phyloP scores from a whole-genome alignment of 1,140 invertebrate species.

The Gonatopus flavifemur region DNA sequence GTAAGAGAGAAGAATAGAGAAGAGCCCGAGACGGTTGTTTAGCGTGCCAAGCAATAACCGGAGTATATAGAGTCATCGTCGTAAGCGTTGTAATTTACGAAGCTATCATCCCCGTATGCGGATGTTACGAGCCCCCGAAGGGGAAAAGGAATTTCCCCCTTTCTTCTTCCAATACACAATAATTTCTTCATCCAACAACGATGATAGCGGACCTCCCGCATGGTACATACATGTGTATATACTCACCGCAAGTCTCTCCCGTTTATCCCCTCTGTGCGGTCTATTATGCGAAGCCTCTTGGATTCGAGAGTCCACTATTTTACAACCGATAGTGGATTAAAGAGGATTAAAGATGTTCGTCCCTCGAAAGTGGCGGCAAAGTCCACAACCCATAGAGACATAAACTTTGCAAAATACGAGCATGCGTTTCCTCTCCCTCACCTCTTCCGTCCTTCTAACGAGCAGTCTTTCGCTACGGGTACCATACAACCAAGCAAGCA shows the following conservation, averaged over 20 bases:
- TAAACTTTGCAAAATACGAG: slow-evolving; percentile 29
- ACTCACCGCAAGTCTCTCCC: not conserved
- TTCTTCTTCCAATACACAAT: slow-evolving; percentile 12
- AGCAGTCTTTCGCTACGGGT: too few species aligned
- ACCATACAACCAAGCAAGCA: too few species aligned
- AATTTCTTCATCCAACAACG: slow-evolving; percentile 3
- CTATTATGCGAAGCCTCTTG: too few species aligned
- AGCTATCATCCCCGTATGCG: slow-evolving; percentile 52
- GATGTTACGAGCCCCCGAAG: slow-evolving; percentile 38
- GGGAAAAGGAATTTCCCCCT: slow-evolving; percentile 4
- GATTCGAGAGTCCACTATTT: slow-evolving; percentile 34
- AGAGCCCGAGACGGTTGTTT: too few species aligned
- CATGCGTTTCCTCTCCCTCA: too few species aligned
- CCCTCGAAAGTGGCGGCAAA: not conserved
- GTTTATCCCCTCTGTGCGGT: too few species aligned
- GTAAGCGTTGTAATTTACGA: slow-evolving; percentile 52
- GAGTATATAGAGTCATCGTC: too few species aligned
- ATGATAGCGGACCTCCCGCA: slow-evolving; percentile 32
- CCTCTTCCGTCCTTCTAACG: too few species aligned
- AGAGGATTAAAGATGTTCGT: slow-evolving; percentile 24
- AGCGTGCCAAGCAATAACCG: too few species aligned
- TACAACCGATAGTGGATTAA: slow-evolving; percentile 39
- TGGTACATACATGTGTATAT: slow-evolving; percentile 1
- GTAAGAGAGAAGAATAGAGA: too few species aligned
- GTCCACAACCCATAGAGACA: slow-evolving; percentile 24